A percentile compares a stretch with the other conserved stretches of the same genome.
phyloP scores from a whole-genome alignment of 2,888 invertebrate species.

The Standfussiana lucernea region DNA sequence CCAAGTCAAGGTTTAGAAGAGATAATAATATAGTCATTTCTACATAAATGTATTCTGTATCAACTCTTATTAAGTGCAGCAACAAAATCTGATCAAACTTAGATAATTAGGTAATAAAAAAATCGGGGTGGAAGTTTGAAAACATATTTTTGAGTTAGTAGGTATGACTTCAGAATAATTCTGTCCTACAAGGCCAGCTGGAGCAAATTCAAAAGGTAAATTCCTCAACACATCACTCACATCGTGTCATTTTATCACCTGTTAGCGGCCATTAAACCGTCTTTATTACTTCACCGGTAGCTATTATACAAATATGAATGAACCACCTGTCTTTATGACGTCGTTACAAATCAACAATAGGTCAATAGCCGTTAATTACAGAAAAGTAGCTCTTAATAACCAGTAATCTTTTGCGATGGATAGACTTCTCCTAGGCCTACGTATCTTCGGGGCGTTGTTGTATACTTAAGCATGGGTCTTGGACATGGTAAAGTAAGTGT shows the following conservation, averaged over 20 bases:
- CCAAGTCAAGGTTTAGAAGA: neutral
- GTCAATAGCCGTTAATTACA: neutral
- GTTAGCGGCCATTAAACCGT: constrained; percentile 1
- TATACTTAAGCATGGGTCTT: neutral
- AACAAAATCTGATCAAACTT: neutral
- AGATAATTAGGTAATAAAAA: neutral
- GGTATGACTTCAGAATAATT: neutral
- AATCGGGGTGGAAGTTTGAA: neutral
- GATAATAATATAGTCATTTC: neutral
- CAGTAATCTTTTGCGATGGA: neutral
- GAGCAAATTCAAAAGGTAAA: neutral
- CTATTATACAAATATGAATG: constrained; percentile 16
- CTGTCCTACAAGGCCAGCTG: neutral
- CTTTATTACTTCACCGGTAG: constrained; percentile 20
- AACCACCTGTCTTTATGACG: constrained; percentile 20
- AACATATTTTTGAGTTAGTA: neutral
- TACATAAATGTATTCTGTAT: neutral
- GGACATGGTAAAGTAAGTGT: neutral
- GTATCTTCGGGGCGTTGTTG: neutral
- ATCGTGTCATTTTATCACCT: constrained; percentile 18
- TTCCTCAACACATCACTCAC: neutral
- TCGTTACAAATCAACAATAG: constrained; percentile 4
- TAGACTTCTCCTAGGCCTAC: too few relatives aligned
- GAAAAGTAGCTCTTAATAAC: neutral
- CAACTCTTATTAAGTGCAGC: neutral